Evolutionary conservation across 2,888 invertebrate species (phyloP), one percentile per base, ranked within the genome.

Genomic region (Cryptophagus acutangulus): DNA sequence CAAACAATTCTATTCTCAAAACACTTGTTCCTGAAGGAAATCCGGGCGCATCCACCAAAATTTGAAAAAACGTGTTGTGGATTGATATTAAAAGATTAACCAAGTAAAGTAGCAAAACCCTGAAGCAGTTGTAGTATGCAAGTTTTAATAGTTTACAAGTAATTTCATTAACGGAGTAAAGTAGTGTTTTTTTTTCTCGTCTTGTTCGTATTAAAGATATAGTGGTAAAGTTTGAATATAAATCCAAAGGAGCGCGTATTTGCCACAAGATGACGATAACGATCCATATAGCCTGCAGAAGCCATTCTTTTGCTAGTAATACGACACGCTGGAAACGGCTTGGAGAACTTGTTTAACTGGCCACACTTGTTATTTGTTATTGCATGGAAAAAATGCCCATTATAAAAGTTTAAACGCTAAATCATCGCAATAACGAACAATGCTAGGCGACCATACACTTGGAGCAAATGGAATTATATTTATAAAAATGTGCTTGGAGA

Each of bases 181-280:
- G 38, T 47, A 46, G 38, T 40, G 41, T 46, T 52, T 55, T 51
- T 48, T 47, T 53, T n/a, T n/a, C n/a, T n/a, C n/a, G n/a, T n/a
- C n/a, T n/a, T n/a, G n/a, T n/a, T n/a, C n/a, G n/a, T n/a, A 53
- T 52, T 45, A 43, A 44, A 52, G 45, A 55, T 52, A 51, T 59
- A 59, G 51, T 45, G 45, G 38, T 31, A 48, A 62, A 62, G 51
- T 62, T 61, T 52, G 48, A 55, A 49, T 50, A 62, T 59, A 59
- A 59, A 58, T 58, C 56, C 47, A 41, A 40, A 52, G 49, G n/a
- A 47, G 52, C 46, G 38, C 41, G 44, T 43, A 47, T 55, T 56
- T 51, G 52, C 58, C 57, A 50, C 49, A 50, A 56, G 55, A 54
- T 57, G 60, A 60, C 60, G 58, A 59, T 61, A 63, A 62, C 58